These are phyloP conservation scores for Diprion similis DNA, from an alignment of 1,140 invertebrate genomes.

Conservation along the genomic window DNA sequence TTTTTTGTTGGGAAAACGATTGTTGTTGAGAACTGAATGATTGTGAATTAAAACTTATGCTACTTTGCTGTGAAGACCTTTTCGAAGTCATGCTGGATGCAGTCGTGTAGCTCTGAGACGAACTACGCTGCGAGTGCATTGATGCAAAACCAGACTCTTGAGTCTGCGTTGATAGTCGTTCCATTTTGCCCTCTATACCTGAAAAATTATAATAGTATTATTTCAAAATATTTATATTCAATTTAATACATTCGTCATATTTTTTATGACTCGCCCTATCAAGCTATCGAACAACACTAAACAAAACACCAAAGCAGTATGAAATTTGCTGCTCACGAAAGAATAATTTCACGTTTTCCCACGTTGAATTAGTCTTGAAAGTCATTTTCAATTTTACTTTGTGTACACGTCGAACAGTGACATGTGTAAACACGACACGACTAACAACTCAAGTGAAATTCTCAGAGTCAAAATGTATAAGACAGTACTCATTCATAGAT, in stretches of 20 bases:
- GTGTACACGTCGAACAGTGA: neutral
- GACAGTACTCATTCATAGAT: slow-evolving; percentile 35
- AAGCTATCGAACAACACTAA: no score
- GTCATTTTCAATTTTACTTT: neutral
- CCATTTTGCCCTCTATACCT: slow-evolving; percentile 60
- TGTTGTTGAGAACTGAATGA: slow-evolving; percentile 59
- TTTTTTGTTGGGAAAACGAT: slow-evolving; percentile 54
- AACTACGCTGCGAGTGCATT: slow-evolving; percentile 70
- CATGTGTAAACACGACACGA: neutral
- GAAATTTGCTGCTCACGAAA: neutral
- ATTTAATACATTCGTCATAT: no score
- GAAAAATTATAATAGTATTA: slow-evolving; percentile 7
- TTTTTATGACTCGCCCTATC: no score
- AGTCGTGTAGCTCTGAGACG: slow-evolving; percentile 66
- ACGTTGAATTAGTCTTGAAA: neutral
- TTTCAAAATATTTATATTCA: no score
- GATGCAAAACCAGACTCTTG: slow-evolving; percentile 75
- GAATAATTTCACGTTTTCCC: neutral
- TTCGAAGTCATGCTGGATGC: slow-evolving; percentile 63
- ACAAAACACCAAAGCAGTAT: no score
- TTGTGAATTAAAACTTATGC: slow-evolving; percentile 55
- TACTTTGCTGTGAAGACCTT: slow-evolving; percentile 66
- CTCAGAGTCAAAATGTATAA: neutral
- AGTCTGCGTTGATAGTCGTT: slow-evolving; percentile 59
- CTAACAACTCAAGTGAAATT: neutral